These are phyloP conservation scores for Drosophila cognata DNA, from an alignment of 2,888 invertebrate genomes.

Conservation along the genomic window DNA sequence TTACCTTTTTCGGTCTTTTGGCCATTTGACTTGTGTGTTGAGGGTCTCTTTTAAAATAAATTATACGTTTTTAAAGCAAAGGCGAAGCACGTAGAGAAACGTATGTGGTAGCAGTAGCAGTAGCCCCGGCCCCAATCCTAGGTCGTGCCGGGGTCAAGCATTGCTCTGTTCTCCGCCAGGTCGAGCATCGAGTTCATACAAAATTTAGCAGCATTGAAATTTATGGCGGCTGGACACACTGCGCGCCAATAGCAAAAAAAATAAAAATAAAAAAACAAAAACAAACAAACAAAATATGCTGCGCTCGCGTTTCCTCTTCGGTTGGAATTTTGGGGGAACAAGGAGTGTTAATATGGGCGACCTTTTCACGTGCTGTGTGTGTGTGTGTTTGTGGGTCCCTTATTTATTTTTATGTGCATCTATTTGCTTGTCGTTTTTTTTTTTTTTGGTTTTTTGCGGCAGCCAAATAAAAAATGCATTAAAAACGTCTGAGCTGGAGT, in stretches of 20 bases:
- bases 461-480: conserved; percentile 79
- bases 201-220: conserved; percentile 78
- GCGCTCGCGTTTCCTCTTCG: conserved; percentile 48
- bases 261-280: background rate
- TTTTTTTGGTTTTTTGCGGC: conserved; percentile 50
- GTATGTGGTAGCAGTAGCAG: conserved; percentile 16
- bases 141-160: conserved; percentile 40
- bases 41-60: conserved; percentile 76
- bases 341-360: conserved; percentile 68
- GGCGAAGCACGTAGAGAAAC: conserved; percentile 57
- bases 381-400: conserved; percentile 41
- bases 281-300: conserved; percentile 48
- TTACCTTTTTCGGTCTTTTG: conserved; percentile 24
- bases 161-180: conserved; percentile 6
- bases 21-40: conserved; percentile 52
- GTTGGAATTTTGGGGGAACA: conserved; percentile 5
- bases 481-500: conserved; percentile 71
- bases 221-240: conserved; percentile 78
- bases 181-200: conserved; percentile 60
- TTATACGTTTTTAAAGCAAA: conserved; percentile 77
- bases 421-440: conserved; percentile 74
- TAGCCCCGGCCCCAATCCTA: conserved; percentile 5
- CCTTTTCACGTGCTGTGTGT: conserved; percentile 42
- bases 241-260: conserved; percentile 59
- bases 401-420: conserved; percentile 81